phyloP scores from a whole-genome alignment of 1,140 invertebrate species.

The Papilio dardanus region DNA sequence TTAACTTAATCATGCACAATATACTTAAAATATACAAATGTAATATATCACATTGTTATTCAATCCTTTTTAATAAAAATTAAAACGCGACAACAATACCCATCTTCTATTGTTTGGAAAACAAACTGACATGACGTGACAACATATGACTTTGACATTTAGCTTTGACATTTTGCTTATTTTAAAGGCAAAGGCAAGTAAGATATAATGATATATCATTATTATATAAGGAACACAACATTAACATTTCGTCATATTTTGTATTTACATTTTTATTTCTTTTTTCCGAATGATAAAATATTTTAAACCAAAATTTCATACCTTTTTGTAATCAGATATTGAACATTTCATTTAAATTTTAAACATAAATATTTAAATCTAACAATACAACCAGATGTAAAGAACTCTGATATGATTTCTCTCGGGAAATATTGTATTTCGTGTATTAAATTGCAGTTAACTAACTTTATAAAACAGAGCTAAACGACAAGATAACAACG shows the following conservation, averaged over 20 bases:
- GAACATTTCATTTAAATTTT: too few relatives aligned
- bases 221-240: too few relatives aligned
- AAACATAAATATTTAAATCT: too few relatives aligned
- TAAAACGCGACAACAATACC: neutral
- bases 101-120: conserved; percentile 3
- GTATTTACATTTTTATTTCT: too few relatives aligned
- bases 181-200: neutral
- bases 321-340: neutral
- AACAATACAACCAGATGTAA: too few relatives aligned
- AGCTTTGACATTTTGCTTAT: neutral
- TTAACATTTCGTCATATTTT: too few relatives aligned
- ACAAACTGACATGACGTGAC: conserved; percentile 2
- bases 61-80: neutral
- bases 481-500: neutral
- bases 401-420: neutral
- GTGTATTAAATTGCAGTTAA: neutral
- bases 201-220: neutral
- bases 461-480: neutral
- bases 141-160: conserved; percentile 18
- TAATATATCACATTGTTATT: neutral
- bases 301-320: too few relatives aligned
- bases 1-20: neutral
- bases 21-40: neutral
- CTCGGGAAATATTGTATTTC: neutral
- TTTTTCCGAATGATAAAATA: too few relatives aligned